Evolutionary conservation across 2,888 invertebrate genomes (phyloP).

Genomic region (Synanthedon tipuliformis): DNA sequence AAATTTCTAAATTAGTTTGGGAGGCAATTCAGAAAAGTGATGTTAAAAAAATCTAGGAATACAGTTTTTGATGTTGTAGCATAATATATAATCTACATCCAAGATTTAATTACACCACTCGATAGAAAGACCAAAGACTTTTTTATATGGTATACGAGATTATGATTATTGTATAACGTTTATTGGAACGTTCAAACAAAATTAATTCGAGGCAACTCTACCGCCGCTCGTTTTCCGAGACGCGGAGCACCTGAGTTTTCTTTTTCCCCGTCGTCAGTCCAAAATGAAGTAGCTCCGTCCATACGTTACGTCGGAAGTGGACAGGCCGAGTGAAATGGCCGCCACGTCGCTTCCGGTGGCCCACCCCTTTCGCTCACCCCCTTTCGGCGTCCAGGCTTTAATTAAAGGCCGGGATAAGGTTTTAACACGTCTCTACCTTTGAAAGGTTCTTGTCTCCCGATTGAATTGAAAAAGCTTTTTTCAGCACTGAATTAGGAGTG

Average conservation of each 20-base stretch:
- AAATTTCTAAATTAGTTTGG: too few species aligned
- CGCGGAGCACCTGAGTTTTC: conserved; percentile 39
- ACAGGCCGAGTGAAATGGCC: conserved; percentile 49
- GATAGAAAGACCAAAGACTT: too few species aligned
- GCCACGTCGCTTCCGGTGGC: conserved; percentile 27
- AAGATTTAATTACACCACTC: too few species aligned
- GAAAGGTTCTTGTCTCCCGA: conserved; percentile 30
- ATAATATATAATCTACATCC: too few species aligned
- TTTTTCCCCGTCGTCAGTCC: conserved; percentile 50
- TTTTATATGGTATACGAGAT: too few species aligned
- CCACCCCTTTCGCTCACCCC: conserved; percentile 12
- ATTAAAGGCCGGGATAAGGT: conserved; percentile 64
- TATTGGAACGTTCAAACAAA: background rate
- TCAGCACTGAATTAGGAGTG: conserved; percentile 22
- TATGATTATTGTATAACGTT: too few species aligned
- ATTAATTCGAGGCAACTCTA: conserved; percentile 18
- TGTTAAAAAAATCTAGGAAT: too few species aligned
- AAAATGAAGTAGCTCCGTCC: conserved; percentile 59
- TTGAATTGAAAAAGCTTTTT: conserved; percentile 25
- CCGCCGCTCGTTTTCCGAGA: conserved; percentile 24
- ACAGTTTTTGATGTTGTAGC: too few species aligned
- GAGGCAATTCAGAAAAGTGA: too few species aligned
- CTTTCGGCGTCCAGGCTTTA: conserved; percentile 38
- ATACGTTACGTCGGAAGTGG: conserved; percentile 55
- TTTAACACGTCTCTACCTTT: conserved; percentile 55